Percentiles rank a stretch among this genome's conserved stretches.
Conservation (phyloP, 2,113 vertebrate species). For the Chitala chitala region DNA sequence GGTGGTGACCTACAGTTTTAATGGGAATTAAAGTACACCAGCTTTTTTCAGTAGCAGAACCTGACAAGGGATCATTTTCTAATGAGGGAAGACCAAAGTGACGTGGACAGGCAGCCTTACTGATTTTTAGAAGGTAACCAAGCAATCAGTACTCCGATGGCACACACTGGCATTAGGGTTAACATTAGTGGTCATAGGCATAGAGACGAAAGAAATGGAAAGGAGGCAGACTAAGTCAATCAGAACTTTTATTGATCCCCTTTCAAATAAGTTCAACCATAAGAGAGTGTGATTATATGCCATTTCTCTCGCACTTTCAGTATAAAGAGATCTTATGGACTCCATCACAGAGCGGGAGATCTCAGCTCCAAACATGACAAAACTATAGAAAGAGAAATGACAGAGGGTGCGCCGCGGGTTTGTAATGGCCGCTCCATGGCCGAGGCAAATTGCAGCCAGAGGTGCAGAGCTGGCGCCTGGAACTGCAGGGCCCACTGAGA, state of each 20-base stretch:
- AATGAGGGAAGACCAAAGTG: background rate
- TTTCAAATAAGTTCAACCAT: constrained; percentile 15
- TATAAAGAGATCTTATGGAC: constrained; percentile 8
- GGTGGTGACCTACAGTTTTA: constrained; percentile 55
- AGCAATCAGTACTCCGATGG: background rate
- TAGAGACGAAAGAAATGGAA: background rate
- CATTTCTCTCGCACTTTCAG: background rate
- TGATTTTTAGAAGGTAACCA: background rate
- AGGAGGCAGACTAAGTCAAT: constrained; percentile 14
- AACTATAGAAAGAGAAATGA: background rate
- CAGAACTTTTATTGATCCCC: constrained; percentile 7
- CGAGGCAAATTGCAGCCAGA: background rate
- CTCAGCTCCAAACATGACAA: background rate
- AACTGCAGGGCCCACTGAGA: background rate
- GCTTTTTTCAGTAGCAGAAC: constrained; percentile 47
- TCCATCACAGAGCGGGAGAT: background rate
- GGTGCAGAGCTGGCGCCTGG: background rate
- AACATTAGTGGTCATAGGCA: background rate
- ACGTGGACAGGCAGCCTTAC: background rate
- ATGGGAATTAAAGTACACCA: constrained; percentile 50
- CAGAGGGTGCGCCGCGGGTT: background rate
- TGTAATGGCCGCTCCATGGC: background rate
- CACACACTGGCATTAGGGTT: background rate
- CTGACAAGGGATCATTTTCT: background rate
- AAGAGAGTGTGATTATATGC: constrained; percentile 9